A percentile compares a stretch with the other conserved stretches of the same genome.
These are phyloP conservation scores for Alfaro cultratus DNA, from an alignment of 2,797 vertebrate genomes.

Conservation along the genomic window DNA sequence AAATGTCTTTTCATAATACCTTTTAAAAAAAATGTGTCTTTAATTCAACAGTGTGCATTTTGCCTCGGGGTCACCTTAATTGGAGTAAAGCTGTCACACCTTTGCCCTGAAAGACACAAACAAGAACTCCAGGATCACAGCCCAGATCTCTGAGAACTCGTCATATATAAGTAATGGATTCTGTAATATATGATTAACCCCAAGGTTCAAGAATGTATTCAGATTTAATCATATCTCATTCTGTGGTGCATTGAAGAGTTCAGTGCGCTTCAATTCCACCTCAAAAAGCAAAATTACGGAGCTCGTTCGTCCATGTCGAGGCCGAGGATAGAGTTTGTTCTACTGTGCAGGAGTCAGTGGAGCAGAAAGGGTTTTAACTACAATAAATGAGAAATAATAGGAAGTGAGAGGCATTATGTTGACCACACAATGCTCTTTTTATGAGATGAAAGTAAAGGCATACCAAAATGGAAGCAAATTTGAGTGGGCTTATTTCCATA, in stretches of 20 bases:
- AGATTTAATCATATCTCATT: slow-evolving; percentile 74
- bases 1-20: neutral
- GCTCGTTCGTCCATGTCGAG: slow-evolving; percentile 63
- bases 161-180: slow-evolving; percentile 79
- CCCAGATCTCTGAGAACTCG: slow-evolving; percentile 68
- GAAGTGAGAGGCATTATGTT: slow-evolving; percentile 39
- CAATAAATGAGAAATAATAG: slow-evolving; percentile 54
- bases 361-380: slow-evolving; percentile 59
- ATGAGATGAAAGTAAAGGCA: slow-evolving; percentile 22
- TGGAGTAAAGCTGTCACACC: slow-evolving; percentile 53
- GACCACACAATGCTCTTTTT: slow-evolving; percentile 28
- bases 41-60: slow-evolving; percentile 24
- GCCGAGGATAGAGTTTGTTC: slow-evolving; percentile 62
- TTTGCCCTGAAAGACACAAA: slow-evolving; percentile 47
- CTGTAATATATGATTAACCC: slow-evolving; percentile 80
- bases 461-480: slow-evolving; percentile 19
- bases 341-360: slow-evolving; percentile 56
- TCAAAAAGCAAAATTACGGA: slow-evolving; percentile 75
- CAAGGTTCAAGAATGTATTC: slow-evolving; percentile 70
- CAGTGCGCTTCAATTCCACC: slow-evolving; percentile 73
- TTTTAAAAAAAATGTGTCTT: slow-evolving; percentile 8
- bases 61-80: slow-evolving; percentile 30
- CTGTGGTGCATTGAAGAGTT: slow-evolving; percentile 61
- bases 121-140: slow-evolving; percentile 52
- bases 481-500: slow-evolving; percentile 16